Evolutionary conservation across 2,113 vertebrate genomes (phyloP), one percentile per base, ranked within the genome.

Genomic region (Dermatemys mawii): DNA sequence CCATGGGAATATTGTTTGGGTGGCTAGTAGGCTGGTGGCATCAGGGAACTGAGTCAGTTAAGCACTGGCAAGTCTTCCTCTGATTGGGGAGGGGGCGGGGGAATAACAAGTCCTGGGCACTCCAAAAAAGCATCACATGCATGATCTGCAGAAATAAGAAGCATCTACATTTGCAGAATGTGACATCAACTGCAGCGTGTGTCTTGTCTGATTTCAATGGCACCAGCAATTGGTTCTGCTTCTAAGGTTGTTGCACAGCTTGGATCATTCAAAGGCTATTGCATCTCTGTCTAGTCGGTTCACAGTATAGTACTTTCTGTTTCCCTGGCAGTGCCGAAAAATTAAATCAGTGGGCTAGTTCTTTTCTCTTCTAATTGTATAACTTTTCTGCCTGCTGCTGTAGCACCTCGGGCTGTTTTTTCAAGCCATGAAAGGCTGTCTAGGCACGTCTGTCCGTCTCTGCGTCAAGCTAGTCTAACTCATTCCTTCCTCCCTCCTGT

Each of bases 391-490:
- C 67, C n/a, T 70, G 67, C 17, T 70, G 17, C 67, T 21, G 19
- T 41, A 26, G 70, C 11, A 83, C 53, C 17, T 27, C 22, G 41
- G 70, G 70, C 91, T 83, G 51, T 48, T 75, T 80, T 55, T 55
- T 41, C 29, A 38, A 51, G 22, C 27, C 1, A 29, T 1, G 19
- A 26, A 29, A 1, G 38, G 2, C 26, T 14, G 32, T 4, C 26
- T 26, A 1, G 8, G 16, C 5, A 0, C 0, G 10, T 3, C 38
- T 27, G 41, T 75, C 24, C 24, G 3, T 44, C n/a, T 24, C 44
- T 12, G 7, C 35, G 12, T 32, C 14, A 19, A 5, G 21, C 38
- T 22, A 48, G n/a, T 26, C 41, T 35, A 0, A 57, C 80, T 46
- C 54, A 32, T 48, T 41, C 32, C 22, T 60, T 50, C 41, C 44